These are phyloP conservation scores for Cynaeus angustus DNA, from an alignment of 2,888 invertebrate species.

Conservation along the genomic window DNA sequence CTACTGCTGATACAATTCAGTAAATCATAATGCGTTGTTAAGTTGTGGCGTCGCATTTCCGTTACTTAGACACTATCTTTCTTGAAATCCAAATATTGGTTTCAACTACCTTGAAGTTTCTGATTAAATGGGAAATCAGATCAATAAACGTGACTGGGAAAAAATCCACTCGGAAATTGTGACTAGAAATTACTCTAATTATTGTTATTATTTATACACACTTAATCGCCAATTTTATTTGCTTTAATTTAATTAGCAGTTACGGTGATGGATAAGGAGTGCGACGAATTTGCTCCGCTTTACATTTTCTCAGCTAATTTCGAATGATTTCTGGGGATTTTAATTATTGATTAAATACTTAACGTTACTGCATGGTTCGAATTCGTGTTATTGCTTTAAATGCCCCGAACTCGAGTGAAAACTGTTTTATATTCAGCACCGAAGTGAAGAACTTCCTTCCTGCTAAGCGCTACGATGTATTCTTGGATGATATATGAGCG, in stretches of 20 bases:
- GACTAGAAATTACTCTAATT: no score
- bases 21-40: slow-evolving; percentile 16
- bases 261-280: no score
- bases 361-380: no score
- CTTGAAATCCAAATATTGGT: slow-evolving; percentile 1
- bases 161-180: no score
- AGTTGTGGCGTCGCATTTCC: slow-evolving; percentile 31
- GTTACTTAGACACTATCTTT: slow-evolving; percentile 5
- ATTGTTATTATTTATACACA: no score
- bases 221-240: no score
- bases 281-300: no score
- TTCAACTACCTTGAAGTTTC: background rate
- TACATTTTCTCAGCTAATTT: no score
- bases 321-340: no score
- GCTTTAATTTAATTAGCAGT: no score
- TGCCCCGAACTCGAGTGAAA: slow-evolving; percentile 19
- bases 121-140: background rate
- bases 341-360: no score
- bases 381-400: background rate
- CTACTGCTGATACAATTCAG: slow-evolving; percentile 26
- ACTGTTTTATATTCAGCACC: slow-evolving; percentile 26
- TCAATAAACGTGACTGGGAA: no score
- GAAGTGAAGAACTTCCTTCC: slow-evolving; percentile 33
- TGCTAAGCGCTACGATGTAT: slow-evolving; percentile 15
- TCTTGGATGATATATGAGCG: background rate